These are phyloP conservation scores for Heliconius sara DNA, from an alignment of 2,888 invertebrate genomes.

Conservation along the genomic window DNA sequence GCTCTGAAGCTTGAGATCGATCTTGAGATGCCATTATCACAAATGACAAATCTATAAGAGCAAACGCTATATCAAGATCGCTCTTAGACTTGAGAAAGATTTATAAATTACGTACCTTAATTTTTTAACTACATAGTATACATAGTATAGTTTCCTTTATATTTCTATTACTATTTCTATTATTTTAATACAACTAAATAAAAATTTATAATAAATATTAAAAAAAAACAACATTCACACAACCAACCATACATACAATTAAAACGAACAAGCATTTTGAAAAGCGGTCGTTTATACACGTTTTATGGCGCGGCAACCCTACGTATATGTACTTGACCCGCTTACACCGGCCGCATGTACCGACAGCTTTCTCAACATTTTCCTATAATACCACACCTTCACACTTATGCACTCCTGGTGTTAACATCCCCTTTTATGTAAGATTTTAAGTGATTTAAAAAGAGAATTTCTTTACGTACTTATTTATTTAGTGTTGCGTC, in stretches of 20 bases:
- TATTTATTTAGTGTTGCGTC: not conserved
- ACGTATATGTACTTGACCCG: conserved; percentile 45
- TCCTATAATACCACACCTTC: conserved; percentile 43
- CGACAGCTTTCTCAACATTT: conserved; percentile 46
- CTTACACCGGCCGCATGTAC: conserved; percentile 41
- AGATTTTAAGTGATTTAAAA: conserved; percentile 19
- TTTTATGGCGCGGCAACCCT: conserved; percentile 38
- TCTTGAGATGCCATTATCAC: no score
- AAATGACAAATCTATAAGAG: no score
- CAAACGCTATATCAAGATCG: no score
- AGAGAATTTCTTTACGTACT: not conserved
- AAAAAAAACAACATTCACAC: conserved; percentile 3
- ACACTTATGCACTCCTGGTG: conserved; percentile 37
- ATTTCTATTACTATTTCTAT: not conserved
- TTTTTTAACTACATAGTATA: no score
- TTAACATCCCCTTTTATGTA: conserved; percentile 30
- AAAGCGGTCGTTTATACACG: conserved; percentile 29
- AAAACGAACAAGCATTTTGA: conserved; percentile 31
- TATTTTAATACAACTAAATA: not conserved
- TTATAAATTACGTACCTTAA: no score
- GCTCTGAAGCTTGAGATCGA: no score
- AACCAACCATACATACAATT: conserved; percentile 26
- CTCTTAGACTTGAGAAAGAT: no score
- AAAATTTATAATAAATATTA: not conserved
- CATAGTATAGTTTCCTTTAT: not conserved